phyloP scores from a whole-genome alignment of 2,113 vertebrate species.

The Cottus gobio region DNA sequence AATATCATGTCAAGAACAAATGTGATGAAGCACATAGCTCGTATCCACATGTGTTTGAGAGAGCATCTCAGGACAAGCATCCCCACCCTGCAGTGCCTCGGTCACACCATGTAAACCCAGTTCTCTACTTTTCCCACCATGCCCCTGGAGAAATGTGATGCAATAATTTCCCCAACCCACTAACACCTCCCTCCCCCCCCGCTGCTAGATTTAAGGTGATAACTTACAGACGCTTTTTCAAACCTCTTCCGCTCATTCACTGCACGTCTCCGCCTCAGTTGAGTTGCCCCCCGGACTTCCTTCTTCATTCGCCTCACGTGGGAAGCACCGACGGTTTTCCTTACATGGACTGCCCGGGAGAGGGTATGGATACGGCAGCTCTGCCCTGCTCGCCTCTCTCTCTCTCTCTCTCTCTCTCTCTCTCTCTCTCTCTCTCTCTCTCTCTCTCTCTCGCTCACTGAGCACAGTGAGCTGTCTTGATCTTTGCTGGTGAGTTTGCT shows the following conservation, averaged over 20 bases:
- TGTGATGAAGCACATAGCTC: background rate
- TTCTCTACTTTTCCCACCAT: constrained; percentile 11
- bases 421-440: constrained; percentile 12
- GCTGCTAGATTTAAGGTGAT: constrained; percentile 41
- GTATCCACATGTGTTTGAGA: constrained; percentile 1
- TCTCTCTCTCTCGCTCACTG: constrained; percentile 21
- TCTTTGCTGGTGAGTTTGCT: constrained; percentile 51
- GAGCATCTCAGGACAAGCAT: constrained; percentile 22
- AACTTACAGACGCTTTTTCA: constrained; percentile 36
- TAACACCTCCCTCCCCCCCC: background rate
- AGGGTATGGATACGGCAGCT: constrained; percentile 39
- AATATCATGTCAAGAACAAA: background rate
- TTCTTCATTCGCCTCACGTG: constrained; percentile 43
- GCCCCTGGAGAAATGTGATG: constrained; percentile 48
- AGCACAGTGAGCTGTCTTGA: constrained; percentile 58
- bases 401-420: background rate
- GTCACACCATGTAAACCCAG: constrained; percentile 31
- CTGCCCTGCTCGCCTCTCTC: constrained; percentile 19
- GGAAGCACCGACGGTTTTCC: constrained; percentile 57
- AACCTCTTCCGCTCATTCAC: constrained; percentile 37
- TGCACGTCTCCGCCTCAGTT: constrained; percentile 24
- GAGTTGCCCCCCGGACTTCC: constrained; percentile 31
- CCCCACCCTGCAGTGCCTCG: background rate
- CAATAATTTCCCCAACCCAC: constrained; percentile 46
- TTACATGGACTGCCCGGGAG: constrained; percentile 59